Conservation (phyloP, 2,888 invertebrate species). For the Leptinotarsa juncta region DNA sequence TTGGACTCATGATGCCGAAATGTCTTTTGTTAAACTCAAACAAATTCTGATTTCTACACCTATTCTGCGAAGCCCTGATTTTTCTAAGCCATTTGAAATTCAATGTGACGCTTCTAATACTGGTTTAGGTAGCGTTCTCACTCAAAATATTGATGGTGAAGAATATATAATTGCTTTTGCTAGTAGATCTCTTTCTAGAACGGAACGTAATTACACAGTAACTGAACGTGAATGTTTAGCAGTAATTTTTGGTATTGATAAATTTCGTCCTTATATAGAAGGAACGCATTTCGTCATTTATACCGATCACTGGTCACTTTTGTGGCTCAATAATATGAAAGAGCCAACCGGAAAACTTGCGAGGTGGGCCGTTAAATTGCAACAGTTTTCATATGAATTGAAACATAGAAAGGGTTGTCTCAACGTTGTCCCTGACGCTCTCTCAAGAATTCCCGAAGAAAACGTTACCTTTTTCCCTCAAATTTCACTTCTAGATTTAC, state of each 20-base stretch:
- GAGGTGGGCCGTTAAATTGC: conserved; percentile 13
- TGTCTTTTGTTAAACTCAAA: conserved; percentile 47
- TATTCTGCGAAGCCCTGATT: conserved; percentile 18
- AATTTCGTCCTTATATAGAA: conserved; percentile 28
- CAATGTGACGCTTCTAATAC: conserved; percentile 45
- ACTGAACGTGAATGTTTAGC: conserved; percentile 50
- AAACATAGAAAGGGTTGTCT: conserved; percentile 13
- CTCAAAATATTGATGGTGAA: conserved; percentile 31
- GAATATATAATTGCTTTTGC: conserved; percentile 49
- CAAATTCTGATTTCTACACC: conserved; percentile 23
- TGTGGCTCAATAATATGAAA: conserved; percentile 29
- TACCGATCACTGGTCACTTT: conserved; percentile 49
- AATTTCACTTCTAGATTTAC: neutral
- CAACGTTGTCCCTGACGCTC: conserved; percentile 11
- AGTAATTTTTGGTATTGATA: conserved; percentile 46
- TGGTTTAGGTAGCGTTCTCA: conserved; percentile 52
- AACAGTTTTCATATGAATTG: conserved; percentile 18
- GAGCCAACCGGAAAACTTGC: neutral
- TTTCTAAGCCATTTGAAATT: conserved; percentile 18
- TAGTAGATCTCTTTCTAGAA: conserved; percentile 44
- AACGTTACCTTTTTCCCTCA: neutral
- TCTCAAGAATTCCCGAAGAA: conserved; percentile 4
- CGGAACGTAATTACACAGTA: conserved; percentile 46
- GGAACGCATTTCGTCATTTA: conserved; percentile 44
- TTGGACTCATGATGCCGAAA: conserved; percentile 45